These are phyloP conservation scores for Ruditapes philippinarum DNA, from an alignment of 1,140 invertebrate genomes.

Conservation along the genomic window DNA sequence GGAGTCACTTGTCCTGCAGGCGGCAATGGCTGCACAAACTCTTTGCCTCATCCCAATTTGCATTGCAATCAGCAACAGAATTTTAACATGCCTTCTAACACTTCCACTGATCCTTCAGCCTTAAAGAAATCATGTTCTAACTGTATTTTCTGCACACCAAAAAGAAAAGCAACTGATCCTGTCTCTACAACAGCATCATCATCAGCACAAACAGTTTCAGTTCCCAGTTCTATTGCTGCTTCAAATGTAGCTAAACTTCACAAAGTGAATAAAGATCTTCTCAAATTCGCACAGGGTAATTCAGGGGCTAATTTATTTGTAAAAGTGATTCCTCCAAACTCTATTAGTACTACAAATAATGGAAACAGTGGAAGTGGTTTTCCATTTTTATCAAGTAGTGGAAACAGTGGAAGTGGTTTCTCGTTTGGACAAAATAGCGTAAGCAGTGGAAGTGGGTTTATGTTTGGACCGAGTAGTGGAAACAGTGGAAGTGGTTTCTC, in stretches of 20 bases:
- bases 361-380: background rate
- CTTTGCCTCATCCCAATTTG: too few species aligned
- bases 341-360: too few species aligned
- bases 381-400: background rate
- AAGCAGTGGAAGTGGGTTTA: too few species aligned
- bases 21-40: background rate
- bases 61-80: background rate
- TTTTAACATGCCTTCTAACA: background rate
- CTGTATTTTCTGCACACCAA: background rate
- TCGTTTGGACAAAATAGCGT: background rate
- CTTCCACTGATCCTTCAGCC: background rate
- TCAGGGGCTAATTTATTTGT: background rate
- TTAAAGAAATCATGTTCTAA: background rate
- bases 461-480: background rate
- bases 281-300: too few species aligned
- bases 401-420: background rate
- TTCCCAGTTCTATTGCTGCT: background rate
- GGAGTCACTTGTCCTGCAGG: too few species aligned
- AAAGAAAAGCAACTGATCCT: background rate
- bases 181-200: background rate
- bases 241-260: too few species aligned
- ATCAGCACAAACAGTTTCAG: background rate
- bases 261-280: too few species aligned
- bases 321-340: background rate
- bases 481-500: background rate